Base-by-base conservation (phyloP, 2,797 vertebrate genomes). In the Tympanoctomys barrerae region DNA sequence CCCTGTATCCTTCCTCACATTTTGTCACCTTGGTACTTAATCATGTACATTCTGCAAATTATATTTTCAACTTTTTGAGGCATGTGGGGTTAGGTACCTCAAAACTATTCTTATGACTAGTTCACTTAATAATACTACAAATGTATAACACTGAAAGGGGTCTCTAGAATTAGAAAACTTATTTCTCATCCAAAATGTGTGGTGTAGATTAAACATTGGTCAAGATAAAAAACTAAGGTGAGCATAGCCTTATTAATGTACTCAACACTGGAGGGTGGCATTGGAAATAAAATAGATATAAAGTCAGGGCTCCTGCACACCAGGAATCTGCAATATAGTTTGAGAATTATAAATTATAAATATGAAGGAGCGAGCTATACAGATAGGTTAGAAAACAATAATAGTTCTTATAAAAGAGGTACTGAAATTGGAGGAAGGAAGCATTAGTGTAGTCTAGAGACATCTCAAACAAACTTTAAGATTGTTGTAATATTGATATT, bases 1-100 rank as follows among this genome's bases (percentile, higher is more conserved):
- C 2, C 8, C 12, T 54, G 96, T 80, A 52, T 52, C 22, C 33
- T 82, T 73, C 80, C 68, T 57, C 57, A 75, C 33, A 12, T 95
- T 94, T 92, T 95, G 36, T 91, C 54, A 61, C 71, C 62, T 36
- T 91, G 9, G 33, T 75, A 83, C 36, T 87, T 87, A 91, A 78
- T 93, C n/a, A 90, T 36, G n/a, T 94, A n/a, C 85, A 82, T 79
- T 75, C 87, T 94, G 5, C 87, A 91, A 91, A 97, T 90, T 91
- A 84, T 89, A 64, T 92, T 97, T 96, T 85, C 81, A 96, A 57
- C 70, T 91, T 93, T 96, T 96, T 85, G 16, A 94, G 39, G 64
- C 49, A 62, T 87, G 84, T 87, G 57, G 93, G 12, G 22, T 89
- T 96, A 91, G 18, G 94, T 89, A 88, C 77, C 59, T 70, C 57